phyloP scores from a whole-genome alignment of 1,140 invertebrate genomes.

The Trichonephila clavipes region DNA sequence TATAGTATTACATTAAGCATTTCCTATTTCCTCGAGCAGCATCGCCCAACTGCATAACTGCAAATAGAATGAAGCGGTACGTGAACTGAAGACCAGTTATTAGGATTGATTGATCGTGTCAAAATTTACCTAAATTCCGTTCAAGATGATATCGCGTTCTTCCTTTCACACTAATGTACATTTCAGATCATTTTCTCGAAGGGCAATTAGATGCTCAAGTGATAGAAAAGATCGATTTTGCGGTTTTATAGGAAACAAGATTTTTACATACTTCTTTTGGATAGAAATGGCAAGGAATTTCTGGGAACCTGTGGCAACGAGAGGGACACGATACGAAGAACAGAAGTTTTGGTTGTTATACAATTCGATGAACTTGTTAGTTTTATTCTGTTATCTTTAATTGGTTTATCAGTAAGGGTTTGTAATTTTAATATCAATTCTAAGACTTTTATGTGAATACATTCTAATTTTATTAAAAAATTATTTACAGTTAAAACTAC shows the following conservation, averaged over 20 bases:
- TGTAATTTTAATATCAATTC: no score
- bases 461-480: no score
- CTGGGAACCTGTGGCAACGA: background rate
- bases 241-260: background rate
- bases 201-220: background rate
- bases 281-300: background rate
- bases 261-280: background rate
- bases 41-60: background rate
- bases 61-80: background rate
- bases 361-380: no score
- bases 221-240: background rate
- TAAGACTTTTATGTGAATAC: no score
- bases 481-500: no score
- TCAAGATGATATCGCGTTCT: background rate
- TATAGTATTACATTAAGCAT: background rate
- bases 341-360: no score
- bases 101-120: background rate
- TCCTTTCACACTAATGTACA: background rate
- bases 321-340: background rate
- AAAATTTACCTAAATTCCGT: background rate
- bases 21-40: background rate
- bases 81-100: background rate
- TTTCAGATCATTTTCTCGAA: background rate
- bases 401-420: no score
- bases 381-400: no score